Base-by-base conservation (phyloP, 2,888 invertebrate species). In the Drosophila seclusa region DNA sequence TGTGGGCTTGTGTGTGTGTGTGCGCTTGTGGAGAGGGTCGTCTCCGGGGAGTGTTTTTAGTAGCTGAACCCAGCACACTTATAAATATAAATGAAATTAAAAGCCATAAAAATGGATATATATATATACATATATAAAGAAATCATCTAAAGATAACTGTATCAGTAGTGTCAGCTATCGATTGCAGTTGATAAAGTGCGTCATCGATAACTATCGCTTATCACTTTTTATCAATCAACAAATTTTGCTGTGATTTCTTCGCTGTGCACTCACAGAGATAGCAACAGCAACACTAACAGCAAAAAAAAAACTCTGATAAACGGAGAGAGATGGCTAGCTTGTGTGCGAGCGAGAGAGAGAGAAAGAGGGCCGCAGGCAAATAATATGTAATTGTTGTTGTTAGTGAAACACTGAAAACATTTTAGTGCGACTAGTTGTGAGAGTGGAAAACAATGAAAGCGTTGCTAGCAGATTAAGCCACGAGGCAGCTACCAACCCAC, bases 321-420 rank as follows among this genome's bases (percentile, higher is more conserved):
- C 18, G 8, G 5, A 40, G 7, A 36, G 48, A 71, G 31, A n/a
- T 7, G 31, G 29, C 21, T 4, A 6, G 31, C 31, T 10, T 1
- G 11, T 32, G 42, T 32, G 6, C 10, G 21, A 49, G 34, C 8
- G 24, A 52, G 18, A 16, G 24, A 32, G 48, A 4, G 36, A 36
- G 16, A 36, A 7, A 36, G 36, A 18, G 36, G 0, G 45, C 42
- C 21, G 42, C 45, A 24, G 45, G 24, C 45, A 45, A 45, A 2
- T 50, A 38, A 16, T 7, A 10, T 49, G 45, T 36, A 42, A 40
- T 21, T 58, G 34, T 57, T 67, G 73, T 67, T 53, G 73, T 50
- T 65, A 57, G 66, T 74, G 50, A 73, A 83, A 87, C 85, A 82
- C 66, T 76, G 61, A 87, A 82, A 82, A 69, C 82, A 82, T 82